Conservation (phyloP, 2,888 invertebrate species). For the Oxytorus armatus region DNA sequence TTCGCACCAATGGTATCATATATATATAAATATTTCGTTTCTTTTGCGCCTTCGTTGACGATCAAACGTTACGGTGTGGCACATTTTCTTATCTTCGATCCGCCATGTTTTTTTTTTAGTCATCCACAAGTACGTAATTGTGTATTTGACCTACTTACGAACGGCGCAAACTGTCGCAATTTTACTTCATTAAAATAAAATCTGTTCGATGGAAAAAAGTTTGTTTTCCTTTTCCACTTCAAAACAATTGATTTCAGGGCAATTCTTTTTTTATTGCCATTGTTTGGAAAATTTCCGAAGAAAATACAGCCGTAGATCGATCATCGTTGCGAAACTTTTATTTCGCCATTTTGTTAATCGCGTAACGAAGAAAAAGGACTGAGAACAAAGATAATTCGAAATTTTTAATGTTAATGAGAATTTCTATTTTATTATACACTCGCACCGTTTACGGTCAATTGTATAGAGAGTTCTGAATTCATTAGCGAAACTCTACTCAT, state of each 20-base stretch:
- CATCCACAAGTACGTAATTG: not conserved
- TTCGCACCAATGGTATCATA: not conserved
- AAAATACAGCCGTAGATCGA: no score
- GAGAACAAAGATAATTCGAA: not conserved
- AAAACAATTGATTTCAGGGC: not conserved
- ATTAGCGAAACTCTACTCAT: slow-evolving; percentile 34
- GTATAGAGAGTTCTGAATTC: slow-evolving; percentile 5
- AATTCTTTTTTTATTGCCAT: not conserved
- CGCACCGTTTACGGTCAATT: not conserved
- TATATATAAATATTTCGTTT: slow-evolving; percentile 16
- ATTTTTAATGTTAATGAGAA: not conserved
- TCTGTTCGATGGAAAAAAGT: not conserved
- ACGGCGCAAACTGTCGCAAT: not conserved
- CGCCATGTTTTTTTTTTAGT: not conserved
- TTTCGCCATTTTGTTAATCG: not conserved
- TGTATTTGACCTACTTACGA: not conserved
- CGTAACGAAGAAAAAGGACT: not conserved
- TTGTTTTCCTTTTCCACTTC: not conserved
- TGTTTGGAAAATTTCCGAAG: no score
- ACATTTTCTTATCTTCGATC: not conserved
- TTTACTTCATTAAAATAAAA: not conserved
- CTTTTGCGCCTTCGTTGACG: not conserved
- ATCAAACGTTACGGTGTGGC: not conserved
- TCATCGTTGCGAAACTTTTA: no score
- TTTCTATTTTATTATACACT: not conserved